These are phyloP conservation scores for Stomatorhinus walkeri DNA, from an alignment of 2,797 vertebrate genomes.

Conservation along the genomic window DNA sequence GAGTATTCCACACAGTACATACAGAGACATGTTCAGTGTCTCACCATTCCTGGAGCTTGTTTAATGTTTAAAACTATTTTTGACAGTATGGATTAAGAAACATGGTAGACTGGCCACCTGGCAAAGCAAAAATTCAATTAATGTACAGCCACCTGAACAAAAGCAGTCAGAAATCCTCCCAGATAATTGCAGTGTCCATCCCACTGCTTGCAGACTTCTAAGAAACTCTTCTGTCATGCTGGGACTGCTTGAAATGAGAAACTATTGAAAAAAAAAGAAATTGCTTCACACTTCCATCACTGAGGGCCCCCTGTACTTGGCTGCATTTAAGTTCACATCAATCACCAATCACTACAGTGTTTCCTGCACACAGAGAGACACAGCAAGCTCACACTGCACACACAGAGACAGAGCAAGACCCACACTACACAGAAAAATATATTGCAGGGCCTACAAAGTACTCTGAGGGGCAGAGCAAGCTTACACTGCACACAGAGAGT, in stretches of 20 bases:
- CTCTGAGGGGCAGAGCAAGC: neutral
- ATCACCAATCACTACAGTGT: conserved; percentile 21
- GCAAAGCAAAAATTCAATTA: conserved; percentile 2
- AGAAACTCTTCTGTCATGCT: conserved; percentile 12
- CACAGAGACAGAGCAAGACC: neutral
- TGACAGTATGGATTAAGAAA: neutral
- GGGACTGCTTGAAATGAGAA: conserved; percentile 18
- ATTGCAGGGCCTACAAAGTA: neutral
- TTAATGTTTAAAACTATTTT: neutral
- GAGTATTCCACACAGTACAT: neutral
- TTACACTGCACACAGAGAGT: neutral
- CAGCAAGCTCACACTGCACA: neutral
- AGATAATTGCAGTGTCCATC: conserved; percentile 5
- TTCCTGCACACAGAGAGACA: conserved; percentile 16
- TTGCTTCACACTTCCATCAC: conserved; percentile 25
- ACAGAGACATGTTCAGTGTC: neutral
- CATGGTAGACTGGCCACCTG: neutral
- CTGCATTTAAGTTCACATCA: conserved; percentile 15
- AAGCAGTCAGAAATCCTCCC: neutral
- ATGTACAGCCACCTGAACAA: neutral
- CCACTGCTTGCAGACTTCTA: conserved; percentile 9
- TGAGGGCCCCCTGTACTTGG: conserved; percentile 5
- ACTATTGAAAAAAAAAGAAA: conserved; percentile 16
- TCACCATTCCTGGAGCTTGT: neutral
- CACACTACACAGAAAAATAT: neutral